Evolutionary conservation across 2,113 vertebrate species (phyloP).

Genomic region (Mustelus asterias): DNA sequence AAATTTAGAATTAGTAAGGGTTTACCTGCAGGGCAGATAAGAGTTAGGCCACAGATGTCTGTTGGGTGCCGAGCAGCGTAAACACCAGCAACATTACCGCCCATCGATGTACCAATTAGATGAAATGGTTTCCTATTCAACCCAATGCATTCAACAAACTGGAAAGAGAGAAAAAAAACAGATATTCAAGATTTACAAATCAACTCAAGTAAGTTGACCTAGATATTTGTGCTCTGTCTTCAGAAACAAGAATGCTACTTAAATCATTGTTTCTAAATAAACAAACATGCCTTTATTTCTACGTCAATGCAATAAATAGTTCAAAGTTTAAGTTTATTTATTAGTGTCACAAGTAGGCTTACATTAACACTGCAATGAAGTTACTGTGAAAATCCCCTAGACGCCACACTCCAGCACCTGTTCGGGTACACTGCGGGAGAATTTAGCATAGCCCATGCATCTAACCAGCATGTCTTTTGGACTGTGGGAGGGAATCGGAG

Average conservation of each 20-base stretch:
- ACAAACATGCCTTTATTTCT: neutral
- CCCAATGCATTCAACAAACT: conserved; percentile 84
- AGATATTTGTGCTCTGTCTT: neutral
- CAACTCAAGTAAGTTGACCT: neutral
- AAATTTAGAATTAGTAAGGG: conserved; percentile 26
- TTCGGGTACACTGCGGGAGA: too few relatives aligned
- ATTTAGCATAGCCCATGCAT: too few relatives aligned
- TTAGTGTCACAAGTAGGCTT: too few relatives aligned
- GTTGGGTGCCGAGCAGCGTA: conserved; percentile 79
- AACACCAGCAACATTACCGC: conserved; percentile 81
- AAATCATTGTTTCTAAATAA: neutral
- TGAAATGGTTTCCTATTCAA: conserved; percentile 86
- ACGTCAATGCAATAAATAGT: too few relatives aligned
- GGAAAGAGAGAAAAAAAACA: conserved; percentile 44
- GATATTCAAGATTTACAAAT: neutral
- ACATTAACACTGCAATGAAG: too few relatives aligned
- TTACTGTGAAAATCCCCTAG: too few relatives aligned
- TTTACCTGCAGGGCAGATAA: conserved; percentile 89
- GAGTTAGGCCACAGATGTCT: conserved; percentile 77
- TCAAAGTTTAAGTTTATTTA: too few relatives aligned
- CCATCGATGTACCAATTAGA: conserved; percentile 87
- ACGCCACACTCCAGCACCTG: too few relatives aligned
- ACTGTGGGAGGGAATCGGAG: too few relatives aligned
- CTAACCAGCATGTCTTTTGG: too few relatives aligned
- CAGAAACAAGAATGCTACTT: neutral